phyloP scores from a whole-genome alignment of 2,113 vertebrate genomes.

The Dicrurus megarhynchus region DNA sequence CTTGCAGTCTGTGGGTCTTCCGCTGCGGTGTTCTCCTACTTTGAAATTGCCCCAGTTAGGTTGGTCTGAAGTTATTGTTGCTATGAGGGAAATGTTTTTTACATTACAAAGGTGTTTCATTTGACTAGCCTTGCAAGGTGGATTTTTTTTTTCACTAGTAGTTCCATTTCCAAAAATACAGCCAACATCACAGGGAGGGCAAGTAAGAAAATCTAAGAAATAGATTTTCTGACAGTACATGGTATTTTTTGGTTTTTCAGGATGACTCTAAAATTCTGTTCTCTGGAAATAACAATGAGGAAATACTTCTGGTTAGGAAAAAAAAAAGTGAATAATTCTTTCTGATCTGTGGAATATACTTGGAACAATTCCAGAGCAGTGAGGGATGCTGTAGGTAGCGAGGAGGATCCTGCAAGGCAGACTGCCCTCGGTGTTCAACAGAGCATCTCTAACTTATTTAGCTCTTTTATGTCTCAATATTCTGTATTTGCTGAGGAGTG shows the following conservation, averaged over 20 bases:
- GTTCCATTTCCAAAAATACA: conserved; percentile 1
- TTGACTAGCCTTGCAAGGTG: not conserved
- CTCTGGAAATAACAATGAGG: not conserved
- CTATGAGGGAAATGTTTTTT: not conserved
- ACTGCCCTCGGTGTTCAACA: not conserved
- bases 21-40: not conserved
- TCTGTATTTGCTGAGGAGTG: not conserved
- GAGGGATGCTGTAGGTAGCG: not conserved
- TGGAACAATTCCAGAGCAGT: not conserved
- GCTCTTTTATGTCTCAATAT: not conserved
- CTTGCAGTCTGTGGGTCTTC: not conserved
- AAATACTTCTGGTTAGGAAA: not conserved
- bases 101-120: not conserved
- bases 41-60: conserved; percentile 24
- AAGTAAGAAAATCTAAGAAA: not conserved
- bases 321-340: not conserved
- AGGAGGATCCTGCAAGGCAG: not conserved
- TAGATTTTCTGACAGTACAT: not conserved
- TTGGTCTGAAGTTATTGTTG: conserved; percentile 28
- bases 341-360: not conserved
- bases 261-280: not conserved
- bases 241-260: not conserved
- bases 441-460: not conserved
- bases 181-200: not conserved
- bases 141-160: not conserved